Evolutionary conservation across 1,140 invertebrate species (phyloP), one percentile per base, ranked within the genome.

Genomic region (Drosophila nannoptera): DNA sequence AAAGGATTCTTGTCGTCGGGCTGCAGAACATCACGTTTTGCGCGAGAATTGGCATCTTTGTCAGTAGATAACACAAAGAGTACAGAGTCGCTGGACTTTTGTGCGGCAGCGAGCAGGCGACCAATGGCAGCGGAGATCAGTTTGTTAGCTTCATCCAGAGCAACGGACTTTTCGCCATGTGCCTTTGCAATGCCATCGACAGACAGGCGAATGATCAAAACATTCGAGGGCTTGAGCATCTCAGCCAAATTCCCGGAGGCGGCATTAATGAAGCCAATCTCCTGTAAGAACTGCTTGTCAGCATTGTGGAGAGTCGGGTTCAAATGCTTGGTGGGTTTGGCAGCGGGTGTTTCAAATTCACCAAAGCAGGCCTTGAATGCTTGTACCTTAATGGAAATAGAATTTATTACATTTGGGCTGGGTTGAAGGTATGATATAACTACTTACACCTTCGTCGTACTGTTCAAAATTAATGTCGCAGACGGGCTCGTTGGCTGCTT

Each of bases 31-130:
- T 87, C 78, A 45, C 86, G 84, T 55, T 87, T 88, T 0, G 60
- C 22, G 22, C 88, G 88, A 5, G 91, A 92, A 14, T 53, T 54
- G 78, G 93, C 92, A 69, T 92, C 92, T 91, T 90, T 95, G 92
- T 75, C 93, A 93, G 7, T 92, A 92, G 40, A 94, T 91, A 14
- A 91, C 90, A 95, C 91, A 29, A 95, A 77, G 48, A 94, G 94
- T 63, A 93, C 90, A 33, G 92, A 92, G 75, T 94, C 91, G 75
- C 95, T 95, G 4, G 92, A 92, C 64, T 93, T 92, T 42, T 86
- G 86, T 16, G 87, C 78, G 9, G 74, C 73, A 36, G 69, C 54
- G 29, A 80, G 46, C 29, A 89, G 68, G 2, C 76, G 69, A 38
- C 63, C 50, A 58, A 88, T 74, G 50, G 82, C 69, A 46, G 69